phyloP scores from a whole-genome alignment of 2,113 vertebrate genomes.

The Pelodiscus sinensis region DNA sequence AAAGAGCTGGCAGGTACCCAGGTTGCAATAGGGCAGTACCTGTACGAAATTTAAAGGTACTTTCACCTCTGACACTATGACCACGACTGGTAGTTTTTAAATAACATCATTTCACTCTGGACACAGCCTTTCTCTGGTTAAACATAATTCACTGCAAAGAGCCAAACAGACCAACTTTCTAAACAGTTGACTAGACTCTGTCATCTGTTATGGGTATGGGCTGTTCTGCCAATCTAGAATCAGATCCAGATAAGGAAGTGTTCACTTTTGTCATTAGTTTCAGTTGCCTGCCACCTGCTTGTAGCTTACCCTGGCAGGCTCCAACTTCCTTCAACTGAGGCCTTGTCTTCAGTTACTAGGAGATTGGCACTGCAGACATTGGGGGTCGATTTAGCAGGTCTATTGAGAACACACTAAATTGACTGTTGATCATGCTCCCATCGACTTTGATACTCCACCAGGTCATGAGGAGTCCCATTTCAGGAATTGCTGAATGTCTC shows the following conservation, averaged over 20 bases:
- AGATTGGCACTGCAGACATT: too few species aligned
- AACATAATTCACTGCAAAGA: background rate
- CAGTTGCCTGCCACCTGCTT: background rate
- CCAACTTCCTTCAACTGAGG: background rate
- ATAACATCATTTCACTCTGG: background rate
- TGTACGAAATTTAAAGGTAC: too few species aligned
- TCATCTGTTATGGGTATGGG: background rate
- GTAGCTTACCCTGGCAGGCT: conserved; percentile 7
- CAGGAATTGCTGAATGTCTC: conserved; percentile 26
- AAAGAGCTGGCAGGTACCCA: too few species aligned
- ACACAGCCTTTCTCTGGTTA: background rate
- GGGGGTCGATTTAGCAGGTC: too few species aligned
- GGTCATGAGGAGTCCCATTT: background rate
- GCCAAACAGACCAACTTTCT: too few species aligned
- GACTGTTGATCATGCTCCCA: too few species aligned
- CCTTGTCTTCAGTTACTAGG: too few species aligned
- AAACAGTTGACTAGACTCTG: background rate
- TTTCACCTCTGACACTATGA: too few species aligned
- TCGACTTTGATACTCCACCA: too few species aligned
- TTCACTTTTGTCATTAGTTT: background rate
- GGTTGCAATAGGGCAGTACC: too few species aligned
- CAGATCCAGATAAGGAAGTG: background rate
- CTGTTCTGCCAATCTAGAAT: accelerated
- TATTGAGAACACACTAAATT: too few species aligned
- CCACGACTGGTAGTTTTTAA: background rate